Conservation (phyloP, 2,797 vertebrate genomes). For the Arrhamphus sclerolepis region DNA sequence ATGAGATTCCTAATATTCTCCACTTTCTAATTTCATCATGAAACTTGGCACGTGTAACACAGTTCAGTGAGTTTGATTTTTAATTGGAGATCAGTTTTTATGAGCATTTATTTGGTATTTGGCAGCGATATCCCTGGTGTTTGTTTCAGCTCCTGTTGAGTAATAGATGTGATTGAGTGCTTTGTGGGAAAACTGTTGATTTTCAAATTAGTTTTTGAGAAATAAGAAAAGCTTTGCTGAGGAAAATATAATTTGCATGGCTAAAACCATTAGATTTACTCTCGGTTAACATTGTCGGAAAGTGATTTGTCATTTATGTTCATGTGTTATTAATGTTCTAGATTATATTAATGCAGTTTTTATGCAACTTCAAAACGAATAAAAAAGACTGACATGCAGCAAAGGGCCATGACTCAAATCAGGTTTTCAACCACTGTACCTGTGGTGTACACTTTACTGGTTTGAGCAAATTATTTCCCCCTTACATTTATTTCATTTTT, state of each 20-base stretch:
- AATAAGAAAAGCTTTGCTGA: conserved; percentile 14
- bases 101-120: conserved; percentile 21
- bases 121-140: conserved; percentile 12
- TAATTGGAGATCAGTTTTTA: conserved; percentile 30
- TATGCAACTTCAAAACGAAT: neutral
- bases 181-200: conserved; percentile 15
- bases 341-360: neutral
- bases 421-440: too few relatives aligned
- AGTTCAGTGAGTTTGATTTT: conserved; percentile 29
- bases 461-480: too few relatives aligned
- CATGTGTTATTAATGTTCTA: neutral
- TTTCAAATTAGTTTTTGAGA: conserved; percentile 19
- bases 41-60: conserved; percentile 9
- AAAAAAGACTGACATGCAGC: too few relatives aligned
- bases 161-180: conserved; percentile 7
- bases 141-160: conserved; percentile 15
- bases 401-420: too few relatives aligned
- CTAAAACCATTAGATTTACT: conserved; percentile 12
- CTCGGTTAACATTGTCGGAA: conserved; percentile 1
- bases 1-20: conserved; percentile 5
- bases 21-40: conserved; percentile 5
- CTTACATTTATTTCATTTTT: too few relatives aligned
- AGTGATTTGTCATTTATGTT: conserved; percentile 5
- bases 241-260: conserved; percentile 6
- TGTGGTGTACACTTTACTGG: too few relatives aligned